phyloP scores from a whole-genome alignment of 2,113 vertebrate genomes.

The Corythoichthys haematopterus region DNA sequence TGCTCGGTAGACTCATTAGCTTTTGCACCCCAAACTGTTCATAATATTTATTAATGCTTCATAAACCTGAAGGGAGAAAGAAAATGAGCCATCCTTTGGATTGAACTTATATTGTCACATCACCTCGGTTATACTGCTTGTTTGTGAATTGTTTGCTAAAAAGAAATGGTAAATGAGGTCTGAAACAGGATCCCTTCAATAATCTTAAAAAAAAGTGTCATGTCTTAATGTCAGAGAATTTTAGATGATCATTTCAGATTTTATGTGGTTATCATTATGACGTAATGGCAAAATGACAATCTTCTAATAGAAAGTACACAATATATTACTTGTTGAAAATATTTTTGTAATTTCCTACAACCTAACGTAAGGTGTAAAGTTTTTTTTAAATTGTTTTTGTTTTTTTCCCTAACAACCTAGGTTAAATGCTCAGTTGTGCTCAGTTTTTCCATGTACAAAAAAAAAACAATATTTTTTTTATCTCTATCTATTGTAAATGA shows the following conservation, averaged over 20 bases:
- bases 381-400: not conserved
- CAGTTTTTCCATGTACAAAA: not conserved
- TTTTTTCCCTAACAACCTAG: not conserved
- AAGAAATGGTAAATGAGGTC: not conserved
- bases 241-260: conserved; percentile 21
- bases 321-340: not conserved
- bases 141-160: not conserved
- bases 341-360: not conserved
- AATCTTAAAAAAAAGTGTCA: not conserved
- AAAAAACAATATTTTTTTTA: not conserved
- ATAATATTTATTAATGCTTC: not conserved
- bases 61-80: not conserved
- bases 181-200: not conserved
- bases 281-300: not conserved
- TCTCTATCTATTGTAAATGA: not conserved
- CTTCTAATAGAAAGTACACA: not conserved
- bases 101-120: conserved; percentile 5
- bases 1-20: conserved; percentile 1
- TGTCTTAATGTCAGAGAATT: conserved; percentile 1
- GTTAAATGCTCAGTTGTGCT: not conserved
- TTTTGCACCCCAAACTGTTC: conserved; percentile 11
- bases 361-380: not conserved
- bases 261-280: conserved; percentile 4
- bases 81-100: not conserved
- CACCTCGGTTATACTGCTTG: not conserved